A percentile compares a stretch with the other conserved stretches of the same genome.
phyloP scores from a whole-genome alignment of 1,140 invertebrate genomes.

The Papilio dardanus region DNA sequence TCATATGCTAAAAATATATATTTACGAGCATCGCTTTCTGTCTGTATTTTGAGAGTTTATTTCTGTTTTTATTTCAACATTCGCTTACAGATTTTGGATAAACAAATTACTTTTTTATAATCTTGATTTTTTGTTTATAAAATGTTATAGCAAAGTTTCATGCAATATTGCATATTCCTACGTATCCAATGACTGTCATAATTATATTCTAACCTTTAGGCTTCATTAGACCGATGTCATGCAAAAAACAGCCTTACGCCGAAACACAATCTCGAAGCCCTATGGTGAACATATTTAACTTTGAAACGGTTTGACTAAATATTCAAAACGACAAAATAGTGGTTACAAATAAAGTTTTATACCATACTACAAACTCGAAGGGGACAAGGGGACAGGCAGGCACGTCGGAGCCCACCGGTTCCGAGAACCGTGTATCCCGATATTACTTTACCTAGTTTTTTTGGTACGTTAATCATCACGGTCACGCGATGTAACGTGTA shows the following conservation, averaged over 20 bases:
- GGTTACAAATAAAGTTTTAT: neutral
- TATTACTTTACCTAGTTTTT: constrained; percentile 47
- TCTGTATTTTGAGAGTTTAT: neutral
- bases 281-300: too few relatives aligned
- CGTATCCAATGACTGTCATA: neutral
- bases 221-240: too few relatives aligned
- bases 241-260: too few relatives aligned
- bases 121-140: neutral
- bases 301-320: too few relatives aligned
- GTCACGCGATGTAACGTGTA: constrained; percentile 69
- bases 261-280: too few relatives aligned
- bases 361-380: constrained; percentile 6
- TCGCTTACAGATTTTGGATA: neutral
- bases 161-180: neutral
- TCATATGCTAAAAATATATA: constrained; percentile 19
- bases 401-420: constrained; percentile 31
- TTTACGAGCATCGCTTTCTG: neutral
- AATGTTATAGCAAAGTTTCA: neutral
- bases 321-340: neutral
- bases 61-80: neutral
- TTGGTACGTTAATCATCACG: constrained; percentile 49
- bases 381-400: neutral
- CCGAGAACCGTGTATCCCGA: constrained; percentile 52
- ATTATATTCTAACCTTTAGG: too few relatives aligned
- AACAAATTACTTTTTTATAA: neutral